Evolutionary conservation across 2,888 invertebrate species (phyloP).

Genomic region (Rhorus exstirpatorius): DNA sequence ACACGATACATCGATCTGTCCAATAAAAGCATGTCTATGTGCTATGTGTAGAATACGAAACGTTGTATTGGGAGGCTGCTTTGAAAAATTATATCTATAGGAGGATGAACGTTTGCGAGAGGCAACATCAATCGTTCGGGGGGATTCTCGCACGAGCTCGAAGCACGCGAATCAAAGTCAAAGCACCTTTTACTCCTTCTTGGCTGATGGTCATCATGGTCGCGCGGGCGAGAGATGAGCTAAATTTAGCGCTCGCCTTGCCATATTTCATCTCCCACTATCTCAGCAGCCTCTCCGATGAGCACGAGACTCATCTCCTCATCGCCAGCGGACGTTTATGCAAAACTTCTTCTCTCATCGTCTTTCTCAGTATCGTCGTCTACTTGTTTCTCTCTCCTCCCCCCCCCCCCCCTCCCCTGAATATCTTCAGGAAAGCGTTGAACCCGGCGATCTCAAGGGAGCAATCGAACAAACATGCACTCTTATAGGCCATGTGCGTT

Average conservation of each 20-base stretch:
- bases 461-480: neutral
- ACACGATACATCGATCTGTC: neutral
- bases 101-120: slow-evolving; percentile 43
- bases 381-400: slow-evolving; percentile 23
- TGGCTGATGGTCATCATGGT: slow-evolving; percentile 67
- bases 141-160: slow-evolving; percentile 36
- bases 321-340: slow-evolving; percentile 51
- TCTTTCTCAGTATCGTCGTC: slow-evolving; percentile 43
- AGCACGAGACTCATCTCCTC: slow-evolving; percentile 72
- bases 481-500: slow-evolving; percentile 20
- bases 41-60: slow-evolving; percentile 5
- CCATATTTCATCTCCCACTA: slow-evolving; percentile 44
- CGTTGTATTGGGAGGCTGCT: slow-evolving; percentile 1
- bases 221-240: slow-evolving; percentile 52
- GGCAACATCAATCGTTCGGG: slow-evolving; percentile 65
- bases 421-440: slow-evolving; percentile 60
- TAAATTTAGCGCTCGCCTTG: slow-evolving; percentile 65
- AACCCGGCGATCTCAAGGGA: slow-evolving; percentile 50
- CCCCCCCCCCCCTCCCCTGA: slow-evolving; percentile 24
- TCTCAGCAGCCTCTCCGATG: slow-evolving; percentile 56
- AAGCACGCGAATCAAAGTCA: slow-evolving; percentile 67
- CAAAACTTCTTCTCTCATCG: slow-evolving; percentile 35
- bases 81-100: slow-evolving; percentile 29
- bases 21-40: neutral
- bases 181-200: slow-evolving; percentile 62